These are phyloP conservation scores for Molossus alvarezi DNA, from an alignment of 2,797 vertebrate species.

Conservation along the genomic window DNA sequence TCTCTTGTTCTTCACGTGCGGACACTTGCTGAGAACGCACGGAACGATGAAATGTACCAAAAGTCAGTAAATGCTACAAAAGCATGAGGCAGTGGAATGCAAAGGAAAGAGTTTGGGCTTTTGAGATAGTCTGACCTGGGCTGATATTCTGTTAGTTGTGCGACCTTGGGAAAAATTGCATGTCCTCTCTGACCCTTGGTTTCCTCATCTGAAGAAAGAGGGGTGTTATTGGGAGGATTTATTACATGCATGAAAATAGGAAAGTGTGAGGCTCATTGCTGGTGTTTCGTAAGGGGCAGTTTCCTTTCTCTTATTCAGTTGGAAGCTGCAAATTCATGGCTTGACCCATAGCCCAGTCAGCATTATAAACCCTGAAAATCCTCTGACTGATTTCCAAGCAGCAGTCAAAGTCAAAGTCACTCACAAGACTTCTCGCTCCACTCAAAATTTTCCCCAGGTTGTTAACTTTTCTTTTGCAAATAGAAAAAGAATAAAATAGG, in stretches of 20 bases:
- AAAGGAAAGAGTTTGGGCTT: background rate
- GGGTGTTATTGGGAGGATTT: background rate
- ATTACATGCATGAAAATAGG: background rate
- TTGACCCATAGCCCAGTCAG: background rate
- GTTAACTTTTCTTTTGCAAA: conserved; percentile 34
- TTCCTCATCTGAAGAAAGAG: background rate
- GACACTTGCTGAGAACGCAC: background rate
- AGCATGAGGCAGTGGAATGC: background rate
- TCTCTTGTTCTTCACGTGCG: no score
- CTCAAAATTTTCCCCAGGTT: conserved; percentile 12
- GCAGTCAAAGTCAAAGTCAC: background rate
- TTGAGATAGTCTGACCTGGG: background rate
- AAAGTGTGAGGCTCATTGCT: accelerated
- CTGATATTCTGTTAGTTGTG: no score
- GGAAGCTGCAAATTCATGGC: background rate
- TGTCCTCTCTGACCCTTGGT: background rate
- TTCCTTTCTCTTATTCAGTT: background rate
- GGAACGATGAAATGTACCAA: no score
- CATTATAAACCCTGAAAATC: background rate
- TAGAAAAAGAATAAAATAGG: background rate
- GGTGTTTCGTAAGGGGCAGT: accelerated
- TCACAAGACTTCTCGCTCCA: background rate
- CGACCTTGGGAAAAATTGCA: background rate
- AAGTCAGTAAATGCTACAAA: background rate
- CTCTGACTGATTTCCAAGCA: background rate